Percentiles rank a stretch among this genome's conserved stretches.
These are phyloP conservation scores for Scomber scombrus DNA, from an alignment of 2,113 vertebrate species.

Conservation along the genomic window DNA sequence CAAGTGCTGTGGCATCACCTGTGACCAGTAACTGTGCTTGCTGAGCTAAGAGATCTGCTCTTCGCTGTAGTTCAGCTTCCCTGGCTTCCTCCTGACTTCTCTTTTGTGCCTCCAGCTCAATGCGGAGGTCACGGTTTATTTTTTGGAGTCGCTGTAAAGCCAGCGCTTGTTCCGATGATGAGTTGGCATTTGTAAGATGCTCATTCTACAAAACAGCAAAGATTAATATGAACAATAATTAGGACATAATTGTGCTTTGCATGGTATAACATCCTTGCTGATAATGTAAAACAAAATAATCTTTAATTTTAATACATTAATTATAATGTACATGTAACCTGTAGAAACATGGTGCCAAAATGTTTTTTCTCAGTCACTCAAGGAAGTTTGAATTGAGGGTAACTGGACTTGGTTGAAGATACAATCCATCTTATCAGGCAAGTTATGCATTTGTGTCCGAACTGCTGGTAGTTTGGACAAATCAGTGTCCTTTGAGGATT, in stretches of 20 bases:
- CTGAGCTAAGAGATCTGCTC: constrained; percentile 90
- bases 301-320: no score
- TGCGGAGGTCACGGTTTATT: constrained; percentile 90
- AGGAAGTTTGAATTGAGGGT: no score
- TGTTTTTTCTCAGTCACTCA: no score
- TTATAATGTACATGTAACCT: no score
- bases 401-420: no score
- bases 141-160: constrained; percentile 90
- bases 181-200: constrained; percentile 66
- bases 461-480: no score
- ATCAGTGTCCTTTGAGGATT: no score
- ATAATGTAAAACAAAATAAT: neutral
- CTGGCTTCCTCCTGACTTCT: constrained; percentile 89
- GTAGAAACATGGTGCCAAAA: no score
- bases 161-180: constrained; percentile 83
- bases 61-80: constrained; percentile 88
- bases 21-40: constrained; percentile 83
- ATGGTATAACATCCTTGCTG: no score
- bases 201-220: constrained; percentile 87
- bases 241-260: neutral
- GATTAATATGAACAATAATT: constrained; percentile 61
- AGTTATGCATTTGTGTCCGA: no score
- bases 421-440: no score
- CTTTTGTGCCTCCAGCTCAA: constrained; percentile 89
- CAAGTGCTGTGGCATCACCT: constrained; percentile 68